Conservation (phyloP, 1,140 invertebrate species). For the Aphis gossypii region DNA sequence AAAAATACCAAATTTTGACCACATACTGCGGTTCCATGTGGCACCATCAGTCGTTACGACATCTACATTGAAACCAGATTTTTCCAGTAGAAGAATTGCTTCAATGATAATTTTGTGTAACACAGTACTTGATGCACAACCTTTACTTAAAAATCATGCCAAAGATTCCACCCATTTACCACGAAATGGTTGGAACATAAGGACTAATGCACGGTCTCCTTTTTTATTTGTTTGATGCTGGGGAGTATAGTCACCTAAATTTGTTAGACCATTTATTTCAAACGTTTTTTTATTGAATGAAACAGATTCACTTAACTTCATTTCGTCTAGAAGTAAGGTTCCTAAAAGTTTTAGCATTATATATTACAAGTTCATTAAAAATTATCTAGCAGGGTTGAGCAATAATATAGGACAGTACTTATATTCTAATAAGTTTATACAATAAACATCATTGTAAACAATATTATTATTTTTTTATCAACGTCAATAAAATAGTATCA, state of each 20-base stretch:
- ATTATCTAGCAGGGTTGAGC: too few species aligned
- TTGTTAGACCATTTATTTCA: slow-evolving; percentile 59
- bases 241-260: slow-evolving; percentile 62
- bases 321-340: slow-evolving; percentile 15
- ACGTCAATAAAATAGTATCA: neutral
- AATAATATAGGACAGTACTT: too few species aligned
- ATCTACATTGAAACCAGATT: slow-evolving; percentile 60
- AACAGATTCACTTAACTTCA: slow-evolving; percentile 47
- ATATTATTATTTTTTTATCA: neutral
- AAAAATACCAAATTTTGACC: slow-evolving; percentile 59
- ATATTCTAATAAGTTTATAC: too few species aligned
- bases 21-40: slow-evolving; percentile 60
- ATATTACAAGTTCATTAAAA: too few species aligned
- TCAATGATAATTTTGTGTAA: slow-evolving; percentile 62
- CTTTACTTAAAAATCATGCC: slow-evolving; percentile 56
- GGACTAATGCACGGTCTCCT: slow-evolving; percentile 62
- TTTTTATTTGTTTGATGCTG: slow-evolving; percentile 59
- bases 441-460: too few species aligned
- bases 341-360: neutral
- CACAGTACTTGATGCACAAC: slow-evolving; percentile 59
- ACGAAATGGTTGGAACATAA: slow-evolving; percentile 62
- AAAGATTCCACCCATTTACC: slow-evolving; percentile 57
- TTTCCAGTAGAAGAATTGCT: slow-evolving; percentile 59
- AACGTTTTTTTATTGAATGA: slow-evolving; percentile 52
- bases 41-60: slow-evolving; percentile 60